Evolutionary conservation across 1,140 invertebrate genomes (phyloP).

Genomic region (Leguminivora glycinivorella): DNA sequence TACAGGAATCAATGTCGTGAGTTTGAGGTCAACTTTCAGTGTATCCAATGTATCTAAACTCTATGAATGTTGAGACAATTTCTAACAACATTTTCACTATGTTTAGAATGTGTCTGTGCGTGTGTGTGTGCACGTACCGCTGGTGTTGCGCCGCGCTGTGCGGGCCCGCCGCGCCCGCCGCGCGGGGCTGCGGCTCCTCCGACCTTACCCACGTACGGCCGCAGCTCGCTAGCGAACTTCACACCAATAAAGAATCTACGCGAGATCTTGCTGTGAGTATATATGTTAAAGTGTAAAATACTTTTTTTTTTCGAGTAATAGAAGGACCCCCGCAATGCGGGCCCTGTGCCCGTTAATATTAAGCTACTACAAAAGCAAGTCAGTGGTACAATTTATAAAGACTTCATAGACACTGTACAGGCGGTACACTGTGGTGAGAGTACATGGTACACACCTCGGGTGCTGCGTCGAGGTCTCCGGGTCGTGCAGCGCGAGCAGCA

Average conservation of each 20-base stretch:
- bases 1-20: no score
- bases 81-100: neutral
- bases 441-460: conserved; percentile 4
- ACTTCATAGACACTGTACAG: no score
- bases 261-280: neutral
- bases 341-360: no score
- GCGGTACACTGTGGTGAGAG: no score
- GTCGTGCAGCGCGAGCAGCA: conserved; percentile 90
- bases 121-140: neutral
- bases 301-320: neutral
- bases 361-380: no score
- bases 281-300: no score
- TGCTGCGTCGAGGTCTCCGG: conserved; percentile 82
- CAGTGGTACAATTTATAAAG: no score
- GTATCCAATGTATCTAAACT: no score
- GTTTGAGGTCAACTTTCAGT: no score
- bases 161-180: conserved; percentile 16
- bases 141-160: neutral
- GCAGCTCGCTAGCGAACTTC: neutral
- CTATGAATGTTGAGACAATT: no score
- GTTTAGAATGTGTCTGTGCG: neutral
- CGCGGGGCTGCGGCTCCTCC: no score
- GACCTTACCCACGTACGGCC: no score
- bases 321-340: neutral
- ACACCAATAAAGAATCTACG: neutral